These are phyloP conservation scores for Lutraria lutraria DNA, from an alignment of 2,888 invertebrate species.

Conservation along the genomic window DNA sequence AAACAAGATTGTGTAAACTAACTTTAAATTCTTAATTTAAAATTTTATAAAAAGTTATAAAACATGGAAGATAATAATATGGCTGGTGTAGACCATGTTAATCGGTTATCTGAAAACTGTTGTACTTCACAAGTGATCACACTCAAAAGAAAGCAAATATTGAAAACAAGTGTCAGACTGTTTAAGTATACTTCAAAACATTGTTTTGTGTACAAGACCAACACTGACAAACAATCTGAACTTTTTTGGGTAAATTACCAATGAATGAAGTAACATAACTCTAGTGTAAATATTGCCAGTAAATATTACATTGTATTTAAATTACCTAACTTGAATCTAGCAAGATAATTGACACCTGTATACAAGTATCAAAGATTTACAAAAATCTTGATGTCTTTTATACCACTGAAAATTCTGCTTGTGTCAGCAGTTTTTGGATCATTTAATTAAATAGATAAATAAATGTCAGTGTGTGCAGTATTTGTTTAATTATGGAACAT, in stretches of 20 bases:
- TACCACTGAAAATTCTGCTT: no score
- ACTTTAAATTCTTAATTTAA: not conserved
- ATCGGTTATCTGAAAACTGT: not conserved
- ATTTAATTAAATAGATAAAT: no score
- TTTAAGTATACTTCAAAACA: not conserved
- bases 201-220: not conserved
- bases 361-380: constrained; percentile 1
- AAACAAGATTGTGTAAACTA: not conserved
- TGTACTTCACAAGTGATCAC: not conserved
- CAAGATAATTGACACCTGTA: not conserved
- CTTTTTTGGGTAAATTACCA: constrained; percentile 4
- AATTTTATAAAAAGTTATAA: not conserved
- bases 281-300: constrained; percentile 35
- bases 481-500: no score
- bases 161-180: not conserved
- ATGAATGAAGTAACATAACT: constrained; percentile 16
- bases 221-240: not conserved
- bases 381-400: not conserved
- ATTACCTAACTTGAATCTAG: not conserved
- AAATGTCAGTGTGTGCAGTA: no score
- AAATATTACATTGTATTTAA: constrained; percentile 33
- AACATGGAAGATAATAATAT: not conserved
- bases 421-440: no score
- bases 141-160: not conserved
- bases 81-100: not conserved